phyloP scores from a whole-genome alignment of 2,888 invertebrate genomes.

The Eudemis profundana region DNA sequence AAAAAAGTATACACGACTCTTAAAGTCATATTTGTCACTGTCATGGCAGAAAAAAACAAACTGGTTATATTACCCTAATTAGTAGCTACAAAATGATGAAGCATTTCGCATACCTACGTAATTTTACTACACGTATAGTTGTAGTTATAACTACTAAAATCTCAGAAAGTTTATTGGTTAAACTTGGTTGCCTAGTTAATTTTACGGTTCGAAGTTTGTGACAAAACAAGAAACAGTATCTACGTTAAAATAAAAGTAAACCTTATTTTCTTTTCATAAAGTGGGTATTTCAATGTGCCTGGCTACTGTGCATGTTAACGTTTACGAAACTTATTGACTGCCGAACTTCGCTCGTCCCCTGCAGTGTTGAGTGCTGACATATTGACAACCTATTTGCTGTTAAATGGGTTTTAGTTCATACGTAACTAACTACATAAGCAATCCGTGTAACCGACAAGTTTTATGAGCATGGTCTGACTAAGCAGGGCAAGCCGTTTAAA shows the following conservation, averaged over 20 bases:
- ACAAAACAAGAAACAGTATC: slow-evolving; percentile 17
- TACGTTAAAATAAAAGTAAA: neutral
- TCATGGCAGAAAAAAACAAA: slow-evolving; percentile 14
- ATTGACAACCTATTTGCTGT: slow-evolving; percentile 34
- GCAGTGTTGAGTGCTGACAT: slow-evolving; percentile 23
- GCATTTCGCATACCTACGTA: slow-evolving; percentile 1
- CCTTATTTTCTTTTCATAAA: neutral
- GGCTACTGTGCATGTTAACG: neutral
- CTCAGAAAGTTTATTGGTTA: slow-evolving; percentile 10
- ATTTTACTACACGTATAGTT: neutral
- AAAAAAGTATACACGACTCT: slow-evolving; percentile 1
- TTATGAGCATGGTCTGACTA: neutral
- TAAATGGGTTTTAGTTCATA: slow-evolving; percentile 18
- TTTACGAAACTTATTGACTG: slow-evolving; percentile 19
- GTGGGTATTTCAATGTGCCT: neutral
- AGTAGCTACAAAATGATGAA: neutral
- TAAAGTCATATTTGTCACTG: slow-evolving; percentile 24
- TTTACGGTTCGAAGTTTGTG: slow-evolving; percentile 12
- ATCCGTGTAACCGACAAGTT: slow-evolving; percentile 4
- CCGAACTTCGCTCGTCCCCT: slow-evolving; percentile 25
- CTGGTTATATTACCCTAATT: slow-evolving; percentile 18
- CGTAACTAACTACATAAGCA: neutral
- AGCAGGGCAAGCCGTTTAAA: neutral
- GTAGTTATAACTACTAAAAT: slow-evolving; percentile 21
- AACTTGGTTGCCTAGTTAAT: slow-evolving; percentile 15